Evolutionary conservation across 2,113 vertebrate genomes (phyloP).

Genomic region (Craseonycteris thonglongyai): DNA sequence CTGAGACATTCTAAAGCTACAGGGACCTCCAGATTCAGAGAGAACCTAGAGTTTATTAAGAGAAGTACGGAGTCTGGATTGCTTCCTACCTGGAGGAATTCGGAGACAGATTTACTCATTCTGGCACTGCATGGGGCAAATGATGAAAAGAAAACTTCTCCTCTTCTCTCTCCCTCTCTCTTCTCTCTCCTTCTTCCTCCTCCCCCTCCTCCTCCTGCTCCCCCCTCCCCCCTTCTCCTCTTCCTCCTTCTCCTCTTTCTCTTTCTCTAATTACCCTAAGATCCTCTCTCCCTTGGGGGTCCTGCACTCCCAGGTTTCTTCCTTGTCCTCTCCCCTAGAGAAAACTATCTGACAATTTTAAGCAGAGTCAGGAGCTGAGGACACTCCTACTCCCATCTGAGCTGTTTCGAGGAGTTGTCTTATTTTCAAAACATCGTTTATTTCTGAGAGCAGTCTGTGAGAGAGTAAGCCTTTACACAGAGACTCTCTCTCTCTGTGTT

Average conservation of each 20-base stretch:
- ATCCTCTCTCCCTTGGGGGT: background rate
- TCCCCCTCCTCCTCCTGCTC: too few species aligned
- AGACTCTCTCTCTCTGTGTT: background rate
- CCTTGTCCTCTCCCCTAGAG: background rate
- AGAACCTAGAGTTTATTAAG: background rate
- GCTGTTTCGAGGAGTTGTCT: background rate
- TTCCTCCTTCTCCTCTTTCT: fast-evolving
- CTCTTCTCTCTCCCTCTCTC: background rate
- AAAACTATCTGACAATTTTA: background rate
- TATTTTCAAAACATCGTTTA: background rate
- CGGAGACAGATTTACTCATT: background rate
- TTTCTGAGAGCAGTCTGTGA: background rate
- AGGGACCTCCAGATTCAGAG: background rate
- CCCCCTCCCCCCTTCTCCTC: too few species aligned
- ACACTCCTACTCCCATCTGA: background rate
- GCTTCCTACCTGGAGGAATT: background rate
- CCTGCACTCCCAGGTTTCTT: too few species aligned
- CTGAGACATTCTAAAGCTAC: background rate
- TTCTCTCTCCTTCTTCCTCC: fast-evolving
- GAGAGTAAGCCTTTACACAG: background rate
- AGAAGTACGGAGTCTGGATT: background rate
- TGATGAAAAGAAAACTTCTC: background rate
- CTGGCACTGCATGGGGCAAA: background rate
- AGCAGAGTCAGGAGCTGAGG: background rate
- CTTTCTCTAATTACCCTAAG: background rate